Evolutionary conservation across 2,888 invertebrate species (phyloP).

Genomic region (Drosophila stalkeri): DNA sequence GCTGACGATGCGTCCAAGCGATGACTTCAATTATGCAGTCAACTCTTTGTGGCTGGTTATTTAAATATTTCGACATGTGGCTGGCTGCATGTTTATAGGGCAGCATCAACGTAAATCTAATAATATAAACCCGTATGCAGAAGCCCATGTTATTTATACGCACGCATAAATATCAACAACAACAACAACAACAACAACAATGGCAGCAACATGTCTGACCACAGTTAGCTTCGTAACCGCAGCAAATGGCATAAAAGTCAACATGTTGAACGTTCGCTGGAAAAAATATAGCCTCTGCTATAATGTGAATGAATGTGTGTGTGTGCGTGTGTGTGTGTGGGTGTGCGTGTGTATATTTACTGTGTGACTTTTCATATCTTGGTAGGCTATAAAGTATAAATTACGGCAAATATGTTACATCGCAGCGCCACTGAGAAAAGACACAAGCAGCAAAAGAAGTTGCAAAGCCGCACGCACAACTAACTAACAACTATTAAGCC

Average conservation of each 20-base stretch:
- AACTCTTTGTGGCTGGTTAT: conserved; percentile 72
- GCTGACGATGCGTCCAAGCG: neutral
- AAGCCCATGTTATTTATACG: conserved; percentile 70
- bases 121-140: conserved; percentile 70
- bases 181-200: conserved; percentile 22
- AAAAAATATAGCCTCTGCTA: conserved; percentile 68
- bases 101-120: conserved; percentile 70
- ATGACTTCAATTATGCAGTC: conserved; percentile 67
- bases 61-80: conserved; percentile 67
- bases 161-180: conserved; percentile 71
- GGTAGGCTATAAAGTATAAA: conserved; percentile 79
- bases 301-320: conserved; percentile 33
- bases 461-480: conserved; percentile 70
- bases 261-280: conserved; percentile 71
- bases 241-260: conserved; percentile 79
- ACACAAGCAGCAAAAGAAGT: conserved; percentile 12
- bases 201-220: conserved; percentile 59
- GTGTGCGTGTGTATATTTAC: conserved; percentile 25
- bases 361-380: conserved; percentile 78
- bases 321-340: conserved; percentile 11
- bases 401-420: conserved; percentile 75
- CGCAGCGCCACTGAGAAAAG: conserved; percentile 28
- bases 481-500: conserved; percentile 81
- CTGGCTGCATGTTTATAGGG: conserved; percentile 67
- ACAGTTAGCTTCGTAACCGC: conserved; percentile 76